Evolutionary conservation across 2,888 invertebrate genomes (phyloP).

Genomic region (Acanthacorydalis orientalis): DNA sequence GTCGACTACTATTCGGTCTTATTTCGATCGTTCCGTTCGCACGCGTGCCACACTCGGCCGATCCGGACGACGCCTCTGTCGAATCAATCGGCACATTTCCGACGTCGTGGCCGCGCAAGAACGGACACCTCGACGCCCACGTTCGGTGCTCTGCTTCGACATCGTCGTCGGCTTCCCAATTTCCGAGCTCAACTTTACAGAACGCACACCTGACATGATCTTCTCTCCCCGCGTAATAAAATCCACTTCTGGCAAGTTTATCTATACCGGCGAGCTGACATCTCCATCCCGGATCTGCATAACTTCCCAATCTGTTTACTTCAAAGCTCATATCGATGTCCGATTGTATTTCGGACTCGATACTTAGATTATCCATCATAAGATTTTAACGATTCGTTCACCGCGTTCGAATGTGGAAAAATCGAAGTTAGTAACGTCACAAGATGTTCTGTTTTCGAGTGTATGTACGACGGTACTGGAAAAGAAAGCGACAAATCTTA

Average conservation of each 20-base stretch:
- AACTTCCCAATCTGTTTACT: slow-evolving; percentile 47
- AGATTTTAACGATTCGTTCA: too few species aligned
- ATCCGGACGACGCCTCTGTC: slow-evolving; percentile 19
- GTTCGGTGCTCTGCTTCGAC: slow-evolving; percentile 64
- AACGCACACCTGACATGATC: slow-evolving; percentile 72
- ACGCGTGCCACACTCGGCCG: slow-evolving; percentile 21
- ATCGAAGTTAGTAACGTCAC: too few species aligned
- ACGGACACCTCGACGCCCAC: slow-evolving; percentile 68
- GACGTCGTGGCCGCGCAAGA: slow-evolving; percentile 44
- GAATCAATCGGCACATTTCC: slow-evolving; percentile 41
- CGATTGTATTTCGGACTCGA: background rate
- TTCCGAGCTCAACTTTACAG: slow-evolving; percentile 61
- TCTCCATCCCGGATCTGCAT: slow-evolving; percentile 42
- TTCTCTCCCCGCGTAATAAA: slow-evolving; percentile 57
- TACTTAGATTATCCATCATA: background rate
- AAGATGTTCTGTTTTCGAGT: too few species aligned
- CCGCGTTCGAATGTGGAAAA: too few species aligned
- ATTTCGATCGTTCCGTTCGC: slow-evolving; percentile 23
- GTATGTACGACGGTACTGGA: too few species aligned
- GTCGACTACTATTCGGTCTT: slow-evolving; percentile 24
- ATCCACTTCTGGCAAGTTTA: slow-evolving; percentile 61
- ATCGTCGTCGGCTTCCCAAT: slow-evolving; percentile 70
- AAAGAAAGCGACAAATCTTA: too few species aligned
- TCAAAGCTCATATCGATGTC: slow-evolving; percentile 36
- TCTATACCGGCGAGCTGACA: slow-evolving; percentile 37